phyloP scores from a whole-genome alignment of 1,140 invertebrate species.

The Drosophila asahinai region DNA sequence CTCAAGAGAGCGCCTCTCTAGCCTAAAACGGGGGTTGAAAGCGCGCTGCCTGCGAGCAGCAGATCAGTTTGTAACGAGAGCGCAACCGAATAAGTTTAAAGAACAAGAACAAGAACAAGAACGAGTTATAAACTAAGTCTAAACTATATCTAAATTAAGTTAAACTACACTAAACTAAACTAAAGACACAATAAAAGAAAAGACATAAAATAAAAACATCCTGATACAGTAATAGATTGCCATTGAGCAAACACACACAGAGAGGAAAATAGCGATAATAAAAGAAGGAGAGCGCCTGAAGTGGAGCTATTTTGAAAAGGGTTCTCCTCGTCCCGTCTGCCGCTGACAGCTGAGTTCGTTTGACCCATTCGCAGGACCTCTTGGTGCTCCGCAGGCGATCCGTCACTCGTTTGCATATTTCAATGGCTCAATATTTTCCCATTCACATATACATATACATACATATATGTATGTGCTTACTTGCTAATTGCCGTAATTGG shows the following conservation, averaged over 20 bases:
- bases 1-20: too few species aligned
- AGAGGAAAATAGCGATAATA: conserved; percentile 31
- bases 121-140: too few species aligned
- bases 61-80: too few species aligned
- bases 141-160: too few species aligned
- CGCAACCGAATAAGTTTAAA: too few species aligned
- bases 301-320: conserved; percentile 61
- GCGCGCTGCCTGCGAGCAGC: too few species aligned
- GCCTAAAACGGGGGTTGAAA: too few species aligned
- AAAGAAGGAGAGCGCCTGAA: background rate
- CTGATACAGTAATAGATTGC: conserved; percentile 78
- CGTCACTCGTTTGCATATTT: conserved; percentile 49
- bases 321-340: conserved; percentile 53
- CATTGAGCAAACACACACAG: conserved; percentile 47
- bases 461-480: conserved; percentile 14
- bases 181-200: too few species aligned
- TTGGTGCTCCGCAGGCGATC: conserved; percentile 29
- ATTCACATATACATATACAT: conserved; percentile 35
- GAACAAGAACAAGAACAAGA: too few species aligned
- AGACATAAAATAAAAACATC: too few species aligned
- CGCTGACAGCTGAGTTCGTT: conserved; percentile 56
- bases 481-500: conserved; percentile 60
- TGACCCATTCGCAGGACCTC: conserved; percentile 20
- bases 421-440: conserved; percentile 30
- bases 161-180: too few species aligned